A percentile compares a stretch with the other conserved stretches of the same genome.
These are phyloP conservation scores for Trachemys scripta DNA, from an alignment of 2,113 vertebrate genomes.

Conservation along the genomic window DNA sequence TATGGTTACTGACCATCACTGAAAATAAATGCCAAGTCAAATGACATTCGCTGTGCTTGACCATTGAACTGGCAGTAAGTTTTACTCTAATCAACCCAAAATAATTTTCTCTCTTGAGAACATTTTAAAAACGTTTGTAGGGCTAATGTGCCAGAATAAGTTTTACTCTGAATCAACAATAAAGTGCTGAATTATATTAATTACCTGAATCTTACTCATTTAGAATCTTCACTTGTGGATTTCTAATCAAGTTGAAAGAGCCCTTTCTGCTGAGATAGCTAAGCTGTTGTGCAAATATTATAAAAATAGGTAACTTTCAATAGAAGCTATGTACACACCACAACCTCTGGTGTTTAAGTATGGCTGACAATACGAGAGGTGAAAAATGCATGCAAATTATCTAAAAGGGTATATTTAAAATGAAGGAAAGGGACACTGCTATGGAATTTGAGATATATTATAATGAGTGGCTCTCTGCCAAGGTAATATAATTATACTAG, in stretches of 20 bases:
- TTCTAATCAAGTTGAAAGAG: conserved; percentile 89
- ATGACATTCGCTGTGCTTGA: conserved; percentile 40
- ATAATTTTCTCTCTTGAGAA: conserved; percentile 88
- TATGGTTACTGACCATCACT: background rate
- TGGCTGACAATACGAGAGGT: conserved; percentile 70
- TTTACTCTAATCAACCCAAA: conserved; percentile 60
- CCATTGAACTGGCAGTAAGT: conserved; percentile 66
- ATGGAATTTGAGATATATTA: conserved; percentile 69
- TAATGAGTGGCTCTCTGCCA: conserved; percentile 71
- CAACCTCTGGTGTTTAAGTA: conserved; percentile 68
- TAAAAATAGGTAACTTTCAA: conserved; percentile 73
- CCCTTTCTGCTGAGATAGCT: conserved; percentile 92
- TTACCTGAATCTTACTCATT: conserved; percentile 88
- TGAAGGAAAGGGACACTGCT: conserved; percentile 73
- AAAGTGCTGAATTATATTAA: conserved; percentile 97
- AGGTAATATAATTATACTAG: conserved; percentile 70
- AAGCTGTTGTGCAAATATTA: conserved; percentile 86
- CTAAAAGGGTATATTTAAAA: conserved; percentile 74
- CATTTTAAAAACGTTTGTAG: conserved; percentile 88
- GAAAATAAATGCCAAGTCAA: conserved; percentile 32
- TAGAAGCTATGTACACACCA: conserved; percentile 74
- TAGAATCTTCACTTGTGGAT: conserved; percentile 79
- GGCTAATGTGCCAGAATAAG: conserved; percentile 89
- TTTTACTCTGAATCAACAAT: conserved; percentile 88
- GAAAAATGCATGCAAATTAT: conserved; percentile 82